Percentiles rank a stretch among this genome's conserved stretches.
Conservation (phyloP, 2,888 invertebrate species). For the Endotricha flammealis region DNA sequence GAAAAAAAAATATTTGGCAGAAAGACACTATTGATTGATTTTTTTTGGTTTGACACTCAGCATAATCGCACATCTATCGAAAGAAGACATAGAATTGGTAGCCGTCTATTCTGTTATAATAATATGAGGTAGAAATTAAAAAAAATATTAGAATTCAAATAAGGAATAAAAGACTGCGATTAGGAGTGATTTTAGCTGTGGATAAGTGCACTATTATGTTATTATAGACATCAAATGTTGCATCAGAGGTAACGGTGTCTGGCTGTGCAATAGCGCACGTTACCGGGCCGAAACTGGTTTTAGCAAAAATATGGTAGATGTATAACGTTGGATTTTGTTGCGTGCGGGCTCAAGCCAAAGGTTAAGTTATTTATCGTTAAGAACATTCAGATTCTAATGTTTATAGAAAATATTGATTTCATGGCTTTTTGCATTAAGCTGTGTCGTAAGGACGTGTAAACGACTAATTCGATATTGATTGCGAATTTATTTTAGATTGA, state of each 20-base stretch:
- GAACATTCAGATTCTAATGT: conserved; percentile 17
- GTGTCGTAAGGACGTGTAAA: neutral
- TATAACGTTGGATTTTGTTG: conserved; percentile 41
- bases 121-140: too few species aligned
- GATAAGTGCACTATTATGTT: conserved; percentile 68
- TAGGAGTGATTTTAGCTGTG: conserved; percentile 29
- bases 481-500: too few species aligned
- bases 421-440: neutral
- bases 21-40: too few species aligned
- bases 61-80: too few species aligned
- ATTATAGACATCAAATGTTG: conserved; percentile 72
- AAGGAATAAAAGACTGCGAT: conserved; percentile 14
- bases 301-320: conserved; percentile 49
- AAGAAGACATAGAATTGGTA: too few species aligned
- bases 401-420: conserved; percentile 9
- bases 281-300: conserved; percentile 58
- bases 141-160: too few species aligned
- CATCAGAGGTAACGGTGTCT: conserved; percentile 64
- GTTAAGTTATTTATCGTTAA: conserved; percentile 46
- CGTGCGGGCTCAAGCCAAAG: conserved; percentile 64
- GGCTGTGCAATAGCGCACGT: conserved; percentile 57
- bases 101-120: too few species aligned
- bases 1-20: too few species aligned
- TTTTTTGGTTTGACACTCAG: too few species aligned
- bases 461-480: neutral